Conservation (phyloP, 2,888 invertebrate genomes). For the Lasioglossum marginatum region DNA sequence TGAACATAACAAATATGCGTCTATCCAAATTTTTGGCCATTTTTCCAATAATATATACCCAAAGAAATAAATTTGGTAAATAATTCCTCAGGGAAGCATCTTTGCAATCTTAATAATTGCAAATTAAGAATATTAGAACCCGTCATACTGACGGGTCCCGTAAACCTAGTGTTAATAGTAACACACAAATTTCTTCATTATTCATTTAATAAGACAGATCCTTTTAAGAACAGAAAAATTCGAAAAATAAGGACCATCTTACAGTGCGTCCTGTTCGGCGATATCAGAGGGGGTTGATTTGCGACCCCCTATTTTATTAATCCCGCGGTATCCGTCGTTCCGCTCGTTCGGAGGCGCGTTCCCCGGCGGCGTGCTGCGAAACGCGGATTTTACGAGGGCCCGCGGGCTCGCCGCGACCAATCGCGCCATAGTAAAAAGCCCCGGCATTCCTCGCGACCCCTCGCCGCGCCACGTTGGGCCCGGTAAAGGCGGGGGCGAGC, state of each 20-base stretch:
- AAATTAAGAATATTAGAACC: too few relatives aligned
- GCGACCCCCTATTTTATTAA: conserved; percentile 11
- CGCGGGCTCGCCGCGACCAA: conserved; percentile 37
- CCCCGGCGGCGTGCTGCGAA: conserved; percentile 17
- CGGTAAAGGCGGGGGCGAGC: neutral
- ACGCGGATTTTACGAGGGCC: conserved; percentile 52
- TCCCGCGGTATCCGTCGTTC: neutral
- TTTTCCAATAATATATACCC: too few relatives aligned
- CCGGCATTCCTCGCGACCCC: conserved; percentile 39
- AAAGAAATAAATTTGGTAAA: too few relatives aligned
- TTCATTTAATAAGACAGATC: too few relatives aligned
- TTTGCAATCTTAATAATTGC: too few relatives aligned
- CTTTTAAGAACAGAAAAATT: too few relatives aligned
- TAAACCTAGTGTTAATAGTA: too few relatives aligned
- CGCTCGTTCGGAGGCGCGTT: neutral
- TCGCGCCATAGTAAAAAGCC: conserved; percentile 49
- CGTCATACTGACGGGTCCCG: too few relatives aligned
- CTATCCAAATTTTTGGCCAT: too few relatives aligned
- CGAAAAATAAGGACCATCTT: fast-evolving
- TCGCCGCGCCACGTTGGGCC: conserved; percentile 3
- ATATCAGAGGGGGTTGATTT: neutral
- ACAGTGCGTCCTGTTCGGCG: neutral
- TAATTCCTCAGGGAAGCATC: too few relatives aligned
- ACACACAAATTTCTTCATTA: too few relatives aligned
- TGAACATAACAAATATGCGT: too few relatives aligned